phyloP scores from a whole-genome alignment of 2,113 vertebrate genomes.

The Struthidea cinerea region DNA sequence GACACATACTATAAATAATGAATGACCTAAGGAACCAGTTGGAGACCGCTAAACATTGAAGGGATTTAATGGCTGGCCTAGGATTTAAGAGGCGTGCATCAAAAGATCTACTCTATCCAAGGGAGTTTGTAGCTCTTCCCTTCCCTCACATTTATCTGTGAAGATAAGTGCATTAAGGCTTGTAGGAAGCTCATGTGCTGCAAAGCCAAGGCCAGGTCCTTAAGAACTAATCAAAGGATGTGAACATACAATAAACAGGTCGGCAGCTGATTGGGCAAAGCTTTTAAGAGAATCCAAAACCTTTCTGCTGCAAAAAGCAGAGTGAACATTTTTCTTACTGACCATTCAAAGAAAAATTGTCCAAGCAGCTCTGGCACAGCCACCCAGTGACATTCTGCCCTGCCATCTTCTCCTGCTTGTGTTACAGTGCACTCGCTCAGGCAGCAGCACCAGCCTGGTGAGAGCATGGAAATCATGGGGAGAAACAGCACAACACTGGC shows the following conservation, averaged over 20 bases:
- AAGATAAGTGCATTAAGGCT: neutral
- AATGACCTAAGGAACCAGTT: neutral
- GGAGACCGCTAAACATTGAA: neutral
- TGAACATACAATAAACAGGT: neutral
- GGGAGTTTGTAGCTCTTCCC: neutral
- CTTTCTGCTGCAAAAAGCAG: neutral
- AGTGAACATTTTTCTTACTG: neutral
- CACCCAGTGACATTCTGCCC: neutral
- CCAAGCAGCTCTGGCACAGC: neutral
- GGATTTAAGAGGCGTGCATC: neutral
- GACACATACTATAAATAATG: neutral
- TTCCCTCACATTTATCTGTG: neutral
- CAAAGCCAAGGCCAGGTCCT: neutral
- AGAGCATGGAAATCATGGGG: neutral
- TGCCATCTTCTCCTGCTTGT: neutral
- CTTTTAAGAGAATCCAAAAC: neutral
- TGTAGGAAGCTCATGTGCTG: neutral
- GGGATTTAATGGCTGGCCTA: neutral
- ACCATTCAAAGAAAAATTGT: neutral
- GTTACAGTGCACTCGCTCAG: fast-evolving
- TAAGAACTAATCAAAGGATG: neutral
- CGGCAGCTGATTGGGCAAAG: neutral
- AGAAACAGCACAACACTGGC: neutral
- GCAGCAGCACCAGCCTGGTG: neutral
- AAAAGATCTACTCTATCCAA: neutral